Base-by-base conservation (phyloP, 2,888 invertebrate genomes). In the Ommatoiulus sabulosus region DNA sequence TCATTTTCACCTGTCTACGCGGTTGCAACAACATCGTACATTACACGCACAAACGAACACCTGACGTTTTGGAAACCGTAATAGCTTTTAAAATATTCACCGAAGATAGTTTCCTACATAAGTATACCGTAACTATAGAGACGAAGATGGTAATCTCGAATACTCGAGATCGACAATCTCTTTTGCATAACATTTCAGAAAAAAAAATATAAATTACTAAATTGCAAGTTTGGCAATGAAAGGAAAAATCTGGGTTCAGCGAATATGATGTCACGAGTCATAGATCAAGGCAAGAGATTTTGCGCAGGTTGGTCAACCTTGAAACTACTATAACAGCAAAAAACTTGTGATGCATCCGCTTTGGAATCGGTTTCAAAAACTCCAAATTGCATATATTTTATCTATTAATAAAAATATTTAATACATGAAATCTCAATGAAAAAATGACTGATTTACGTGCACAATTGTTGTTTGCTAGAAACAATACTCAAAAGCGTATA, bases 221-320 rank as follows among this genome's bases (percentile, higher is more conserved):
- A 63, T n/a, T 63, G 0, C 5, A n/a, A 5, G n/a, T 63, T 63
- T 63, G 63, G 63, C n/a, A 17, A 52, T 52, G 52, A 63, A 63
- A 63, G 17, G n/a, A n/a, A 3, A 63, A 63, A 63, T 63, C 63
- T n/a, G 17, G 63, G 63, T 63, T 63, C 63, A 63, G 63, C n/a
- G n/a, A 63, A 57, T 63, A 63, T 63, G 63, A 63, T 63, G 63
- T 63, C 63, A 63, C 63, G n/a, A 63, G 63, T 63, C 63, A 63
- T 17, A 63, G 63, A 63, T 63, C 63, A 63, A 63, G 63, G 63
- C 63, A 63, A 63, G 63, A 63, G n/a, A 63, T n/a, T 63, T 63
- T 52, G n/a, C 63, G 63, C n/a, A 63, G 63, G 63, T 63, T 63
- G 63, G 63, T 63, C 63, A 63, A 20, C 63, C 63, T 63, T 63